phyloP scores from a whole-genome alignment of 2,888 invertebrate species.

The Drosophila incognita region DNA sequence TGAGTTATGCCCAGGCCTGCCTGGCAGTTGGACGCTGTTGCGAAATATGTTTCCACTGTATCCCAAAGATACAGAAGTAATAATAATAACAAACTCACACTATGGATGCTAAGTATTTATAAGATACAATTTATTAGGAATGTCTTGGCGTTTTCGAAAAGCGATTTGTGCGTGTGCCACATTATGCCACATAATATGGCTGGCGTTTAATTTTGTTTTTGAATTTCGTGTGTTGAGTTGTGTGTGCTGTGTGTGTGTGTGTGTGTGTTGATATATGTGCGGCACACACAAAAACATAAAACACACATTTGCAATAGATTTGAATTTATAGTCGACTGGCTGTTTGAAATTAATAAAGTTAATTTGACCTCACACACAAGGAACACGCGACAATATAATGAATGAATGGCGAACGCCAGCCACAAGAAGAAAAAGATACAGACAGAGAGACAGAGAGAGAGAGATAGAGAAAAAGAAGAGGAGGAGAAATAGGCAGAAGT shows the following conservation, averaged over 20 bases:
- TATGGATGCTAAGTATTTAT: slow-evolving; percentile 26
- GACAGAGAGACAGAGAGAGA: neutral
- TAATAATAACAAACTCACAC: neutral
- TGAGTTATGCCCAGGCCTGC: slow-evolving; percentile 21
- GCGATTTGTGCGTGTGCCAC: slow-evolving; percentile 59
- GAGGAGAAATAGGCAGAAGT: slow-evolving; percentile 45
- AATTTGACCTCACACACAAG: slow-evolving; percentile 77
- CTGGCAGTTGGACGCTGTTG: neutral
- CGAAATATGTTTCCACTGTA: slow-evolving; percentile 5
- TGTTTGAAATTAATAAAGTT: slow-evolving; percentile 80
- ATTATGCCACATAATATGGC: slow-evolving; percentile 42
- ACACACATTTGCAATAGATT: slow-evolving; percentile 59
- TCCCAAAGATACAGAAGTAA: neutral
- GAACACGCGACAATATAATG: slow-evolving; percentile 74
- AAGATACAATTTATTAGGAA: slow-evolving; percentile 39
- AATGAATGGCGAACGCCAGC: slow-evolving; percentile 65
- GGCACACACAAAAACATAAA: slow-evolving; percentile 39
- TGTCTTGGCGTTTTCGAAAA: slow-evolving; percentile 36
- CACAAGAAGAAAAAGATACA: slow-evolving; percentile 29
- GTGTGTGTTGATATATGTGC: slow-evolving; percentile 39
- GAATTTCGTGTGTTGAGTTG: slow-evolving; percentile 33
- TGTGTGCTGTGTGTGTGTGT: neutral
- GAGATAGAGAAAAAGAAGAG: neutral
- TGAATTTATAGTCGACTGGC: slow-evolving; percentile 68
- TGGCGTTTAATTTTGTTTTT: slow-evolving; percentile 52